Percentiles rank a stretch among this genome's conserved stretches.
Evolutionary conservation across 2,888 invertebrate species (phyloP).

Genomic region (Caenorhabditis wallacei): DNA sequence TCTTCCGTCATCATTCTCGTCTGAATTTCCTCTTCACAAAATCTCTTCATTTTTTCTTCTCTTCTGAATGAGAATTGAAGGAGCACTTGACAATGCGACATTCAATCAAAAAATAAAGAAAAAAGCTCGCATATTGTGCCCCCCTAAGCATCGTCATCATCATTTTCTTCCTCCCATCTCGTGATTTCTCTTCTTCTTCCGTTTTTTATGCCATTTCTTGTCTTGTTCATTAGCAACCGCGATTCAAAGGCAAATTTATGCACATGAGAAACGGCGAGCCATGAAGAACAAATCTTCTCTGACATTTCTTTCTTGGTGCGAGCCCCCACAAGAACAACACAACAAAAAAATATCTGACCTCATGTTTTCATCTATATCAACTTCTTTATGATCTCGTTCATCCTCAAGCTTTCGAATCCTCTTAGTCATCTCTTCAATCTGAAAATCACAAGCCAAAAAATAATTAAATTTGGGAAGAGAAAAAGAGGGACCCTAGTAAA

Average conservation of each 20-base stretch:
- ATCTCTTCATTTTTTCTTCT: constrained; percentile 3
- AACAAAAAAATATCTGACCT: constrained; percentile 59
- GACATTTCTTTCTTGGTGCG: not conserved
- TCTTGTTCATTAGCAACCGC: constrained; percentile 59
- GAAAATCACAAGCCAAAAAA: constrained; percentile 40
- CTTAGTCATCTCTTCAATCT: constrained; percentile 85
- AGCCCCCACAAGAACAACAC: constrained; percentile 1
- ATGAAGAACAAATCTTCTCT: constrained; percentile 27
- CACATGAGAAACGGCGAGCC: constrained; percentile 34
- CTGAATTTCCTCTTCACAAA: constrained; percentile 6
- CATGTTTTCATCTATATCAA: constrained; percentile 71
- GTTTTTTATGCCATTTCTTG: constrained; percentile 17
- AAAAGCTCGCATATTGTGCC: constrained; percentile 24
- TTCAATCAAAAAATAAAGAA: constrained; percentile 48
- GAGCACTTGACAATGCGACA: constrained; percentile 52
- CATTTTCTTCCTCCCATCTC: constrained; percentile 11
- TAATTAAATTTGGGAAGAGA: no score
- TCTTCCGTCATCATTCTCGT: not conserved
- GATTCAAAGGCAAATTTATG: constrained; percentile 45
- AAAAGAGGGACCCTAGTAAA: constrained; percentile 2
- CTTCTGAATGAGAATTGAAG: constrained; percentile 7
- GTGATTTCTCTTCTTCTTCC: constrained; percentile 42
- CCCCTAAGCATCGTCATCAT: constrained; percentile 30
- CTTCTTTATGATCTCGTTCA: constrained; percentile 87
- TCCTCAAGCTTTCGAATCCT: constrained; percentile 89